Percentiles rank a stretch among this genome's conserved stretches.
phyloP scores from a whole-genome alignment of 30 jellyfish, hydroid and myxozoan genomes.

The Turritopsis rubra region DNA sequence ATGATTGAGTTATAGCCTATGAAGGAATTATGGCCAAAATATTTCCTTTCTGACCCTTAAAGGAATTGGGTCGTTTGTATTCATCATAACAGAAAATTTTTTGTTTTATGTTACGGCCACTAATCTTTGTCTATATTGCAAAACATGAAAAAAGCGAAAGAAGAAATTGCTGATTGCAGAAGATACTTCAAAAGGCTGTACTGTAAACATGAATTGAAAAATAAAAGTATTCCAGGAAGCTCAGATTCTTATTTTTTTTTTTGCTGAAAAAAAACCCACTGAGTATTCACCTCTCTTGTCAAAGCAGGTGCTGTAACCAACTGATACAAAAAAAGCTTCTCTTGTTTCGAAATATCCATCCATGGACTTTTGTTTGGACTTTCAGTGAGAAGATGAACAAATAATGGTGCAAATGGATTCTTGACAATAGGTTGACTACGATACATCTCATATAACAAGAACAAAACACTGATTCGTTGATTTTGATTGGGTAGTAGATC shows the following conservation, averaged over 20 bases:
- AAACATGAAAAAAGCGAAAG: neutral
- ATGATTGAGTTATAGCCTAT: too few relatives aligned
- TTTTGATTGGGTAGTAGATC: constrained; percentile 75
- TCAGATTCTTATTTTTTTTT: too few relatives aligned
- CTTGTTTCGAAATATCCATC: constrained; percentile 45
- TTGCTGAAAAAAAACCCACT: neutral
- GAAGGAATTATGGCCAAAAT: too few relatives aligned
- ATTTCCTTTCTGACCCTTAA: too few relatives aligned
- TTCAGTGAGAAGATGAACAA: constrained; percentile 49
- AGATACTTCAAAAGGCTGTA: neutral
- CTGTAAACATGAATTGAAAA: too few relatives aligned
- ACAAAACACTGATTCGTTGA: constrained; percentile 65
- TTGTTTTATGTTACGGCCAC: neutral
- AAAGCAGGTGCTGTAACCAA: constrained; percentile 68
- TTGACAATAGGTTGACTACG: constrained; percentile 68
- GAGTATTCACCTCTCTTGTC: constrained; percentile 54
- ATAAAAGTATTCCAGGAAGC: too few relatives aligned
- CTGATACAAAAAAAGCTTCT: constrained; percentile 59
- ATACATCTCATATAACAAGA: constrained; percentile 84
- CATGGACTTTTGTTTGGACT: constrained; percentile 7
- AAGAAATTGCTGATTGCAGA: neutral
- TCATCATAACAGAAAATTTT: neutral
- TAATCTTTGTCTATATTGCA: neutral
- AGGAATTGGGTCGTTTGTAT: too few relatives aligned
- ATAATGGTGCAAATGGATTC: constrained; percentile 91